Base-by-base conservation (phyloP, 2,797 vertebrate species). In the Pangasius krempfi region DNA sequence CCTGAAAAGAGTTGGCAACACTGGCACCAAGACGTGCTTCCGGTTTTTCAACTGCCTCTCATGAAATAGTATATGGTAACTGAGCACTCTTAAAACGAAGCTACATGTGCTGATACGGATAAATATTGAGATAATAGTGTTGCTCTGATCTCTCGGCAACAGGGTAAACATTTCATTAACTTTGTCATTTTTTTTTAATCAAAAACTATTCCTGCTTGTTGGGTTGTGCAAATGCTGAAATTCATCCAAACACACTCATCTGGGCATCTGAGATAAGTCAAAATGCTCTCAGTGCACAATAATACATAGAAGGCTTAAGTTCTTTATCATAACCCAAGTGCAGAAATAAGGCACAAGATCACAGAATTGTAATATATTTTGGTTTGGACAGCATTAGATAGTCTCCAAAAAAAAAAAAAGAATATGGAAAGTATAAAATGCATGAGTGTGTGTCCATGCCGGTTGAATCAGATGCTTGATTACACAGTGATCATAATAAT, bases 401-500 rank as follows among this genome's bases (percentile, higher is more conserved):
- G 33, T 7, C 2, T 1, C 27, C 20, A 18, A 18, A 18, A 44
- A 7, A 44, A 44, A 76, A 56, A 58, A 25, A 58, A 20, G 4
- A 37, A 13, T 1, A 81, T 54, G 14, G 50, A 54, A 80, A 58
- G 16, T n/a, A n/a, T 12, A 30, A 44, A n/a, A 20, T n/a, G 5
- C 18, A 12, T 20, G 56, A 18, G 33, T 58, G 25, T 87, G 25
- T 72, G 27, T 73, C 68, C 68, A 75, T 81, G 8, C 54, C 12
- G 58, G 52, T 16, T 88, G 27, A 76, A 54, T 76, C 79, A 84
- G 80, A 37, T 47, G 79, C 68, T 20, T 86, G 85, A 76, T 54
- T 89, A 64, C 56, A 78, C 30, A 3, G 16, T 56, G 64, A 82
- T 83, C n/a, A 76, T 18, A 72, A 33, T 82, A 54, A 73, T 54